phyloP scores from a whole-genome alignment of 2,113 vertebrate genomes.

The Sebastes fasciatus region DNA sequence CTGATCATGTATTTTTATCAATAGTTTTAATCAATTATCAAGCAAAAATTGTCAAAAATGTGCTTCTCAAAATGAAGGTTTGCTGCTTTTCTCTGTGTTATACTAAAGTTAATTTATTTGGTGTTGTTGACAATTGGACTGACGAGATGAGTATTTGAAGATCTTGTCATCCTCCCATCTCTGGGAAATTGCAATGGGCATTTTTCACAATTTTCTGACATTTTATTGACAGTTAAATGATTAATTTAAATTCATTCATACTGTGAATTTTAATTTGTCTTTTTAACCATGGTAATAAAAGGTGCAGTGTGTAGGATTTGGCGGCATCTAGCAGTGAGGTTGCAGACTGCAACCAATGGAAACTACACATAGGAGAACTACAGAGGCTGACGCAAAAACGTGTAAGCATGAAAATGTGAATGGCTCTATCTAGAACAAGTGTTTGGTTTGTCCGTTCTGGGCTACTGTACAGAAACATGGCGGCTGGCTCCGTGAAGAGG shows the following conservation, averaged over 20 bases:
- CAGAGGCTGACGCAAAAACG: no score
- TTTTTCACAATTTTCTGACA: not conserved
- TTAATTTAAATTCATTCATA: not conserved
- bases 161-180: not conserved
- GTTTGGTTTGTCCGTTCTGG: no score
- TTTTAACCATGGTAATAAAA: not conserved
- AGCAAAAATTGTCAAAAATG: not conserved
- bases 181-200: not conserved
- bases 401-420: no score
- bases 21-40: constrained; percentile 4
- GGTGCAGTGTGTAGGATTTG: no score
- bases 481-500: no score
- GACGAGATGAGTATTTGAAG: not conserved
- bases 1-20: not conserved
- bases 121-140: not conserved
- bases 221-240: not conserved
- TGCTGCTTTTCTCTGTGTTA: not conserved
- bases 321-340: no score
- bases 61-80: not conserved
- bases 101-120: not conserved
- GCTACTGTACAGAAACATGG: no score
- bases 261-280: not conserved
- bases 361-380: no score
- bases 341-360: no score
- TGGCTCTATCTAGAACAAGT: no score